Evolutionary conservation across 2,888 invertebrate genomes (phyloP).

Genomic region (Heliothis peltigera): DNA sequence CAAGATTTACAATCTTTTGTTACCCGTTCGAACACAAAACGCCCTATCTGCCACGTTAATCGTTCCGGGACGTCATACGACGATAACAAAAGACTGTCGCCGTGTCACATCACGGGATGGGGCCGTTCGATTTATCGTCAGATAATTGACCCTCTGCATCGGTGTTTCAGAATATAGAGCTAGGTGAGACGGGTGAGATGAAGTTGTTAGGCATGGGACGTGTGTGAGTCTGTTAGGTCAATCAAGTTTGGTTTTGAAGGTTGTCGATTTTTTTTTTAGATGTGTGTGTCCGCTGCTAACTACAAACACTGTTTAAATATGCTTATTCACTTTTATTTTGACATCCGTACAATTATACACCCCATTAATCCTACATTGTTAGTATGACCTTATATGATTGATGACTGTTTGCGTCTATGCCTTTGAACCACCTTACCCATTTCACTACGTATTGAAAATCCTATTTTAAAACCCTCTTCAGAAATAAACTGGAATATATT

Average conservation of each 20-base stretch:
- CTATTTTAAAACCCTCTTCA: too few relatives aligned
- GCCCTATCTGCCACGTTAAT: conserved; percentile 51
- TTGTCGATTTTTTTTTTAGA: too few relatives aligned
- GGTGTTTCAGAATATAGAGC: conserved; percentile 24
- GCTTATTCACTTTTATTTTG: not conserved
- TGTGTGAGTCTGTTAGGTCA: too few relatives aligned
- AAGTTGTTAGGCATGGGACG: conserved; percentile 11
- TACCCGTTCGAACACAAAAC: conserved; percentile 39
- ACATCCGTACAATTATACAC: not conserved
- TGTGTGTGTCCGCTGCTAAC: too few relatives aligned
- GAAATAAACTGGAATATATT: not conserved
- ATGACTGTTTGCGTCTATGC: not conserved
- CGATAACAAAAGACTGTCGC: conserved; percentile 60
- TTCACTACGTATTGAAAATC: too few relatives aligned
- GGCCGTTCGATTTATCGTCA: conserved; percentile 53
- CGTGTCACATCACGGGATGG: conserved; percentile 39
- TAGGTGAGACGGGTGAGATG: conserved; percentile 29
- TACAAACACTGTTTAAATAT: not conserved
- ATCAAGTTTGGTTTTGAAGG: not conserved
- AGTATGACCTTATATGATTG: not conserved
- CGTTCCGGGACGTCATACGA: conserved; percentile 48
- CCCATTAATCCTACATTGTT: not conserved
- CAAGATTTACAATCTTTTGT: conserved; percentile 47
- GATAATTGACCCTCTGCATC: conserved; percentile 52
- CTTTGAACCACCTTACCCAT: too few relatives aligned